Base-by-base conservation (phyloP, 64 coral and sea anemone genomes). In the Stichodactyla helianthus region DNA sequence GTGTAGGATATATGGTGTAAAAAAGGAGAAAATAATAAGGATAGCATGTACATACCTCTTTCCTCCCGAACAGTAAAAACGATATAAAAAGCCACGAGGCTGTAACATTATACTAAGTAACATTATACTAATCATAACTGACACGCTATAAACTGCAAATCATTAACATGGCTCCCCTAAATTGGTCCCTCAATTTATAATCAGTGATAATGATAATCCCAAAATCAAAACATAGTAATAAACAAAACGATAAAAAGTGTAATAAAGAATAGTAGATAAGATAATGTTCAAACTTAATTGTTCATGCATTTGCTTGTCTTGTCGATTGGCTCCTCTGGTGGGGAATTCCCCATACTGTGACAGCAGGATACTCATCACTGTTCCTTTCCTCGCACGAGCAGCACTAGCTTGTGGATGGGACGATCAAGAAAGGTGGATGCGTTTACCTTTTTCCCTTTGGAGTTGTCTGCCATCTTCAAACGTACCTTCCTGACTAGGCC, bases 321-420 rank as follows among this genome's bases (percentile, higher is more conserved):
- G 2, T 83, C 60, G 51, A 3, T 54, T 74, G 82, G 82, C 89
- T 90, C 89, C 89, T 85, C 60, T n/a, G 88, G 25, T 67, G 82
- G 82, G 53, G 79, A 90, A 77, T 77, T 52, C 83, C 82, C 10
- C 4, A 31, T 88, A 27, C 50, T 9, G 11, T 65, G 23, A 16
- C 58, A 52, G 26, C 26, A 59, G 20, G 22, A 50, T 16, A 86
- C 25, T 64, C n/a, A 51, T 17, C 12, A 64, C 85, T 16, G 52
- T 77, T 28, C 77, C 15, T 76, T 86, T 64, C 4, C 14, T 28
- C 25, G 54, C 27, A 56, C 26, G 22, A 59, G 54, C 15, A 90
- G 63, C 5, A 90, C 63, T 31, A 90, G 16, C 19, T 90, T 90
- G 89, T 90, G 88, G 80, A 89, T 57, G 50, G 70, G 89, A 54